Evolutionary conservation across 1,140 invertebrate genomes (phyloP), one percentile per base, ranked within the genome.

Genomic region (Brachystomella parvula): DNA sequence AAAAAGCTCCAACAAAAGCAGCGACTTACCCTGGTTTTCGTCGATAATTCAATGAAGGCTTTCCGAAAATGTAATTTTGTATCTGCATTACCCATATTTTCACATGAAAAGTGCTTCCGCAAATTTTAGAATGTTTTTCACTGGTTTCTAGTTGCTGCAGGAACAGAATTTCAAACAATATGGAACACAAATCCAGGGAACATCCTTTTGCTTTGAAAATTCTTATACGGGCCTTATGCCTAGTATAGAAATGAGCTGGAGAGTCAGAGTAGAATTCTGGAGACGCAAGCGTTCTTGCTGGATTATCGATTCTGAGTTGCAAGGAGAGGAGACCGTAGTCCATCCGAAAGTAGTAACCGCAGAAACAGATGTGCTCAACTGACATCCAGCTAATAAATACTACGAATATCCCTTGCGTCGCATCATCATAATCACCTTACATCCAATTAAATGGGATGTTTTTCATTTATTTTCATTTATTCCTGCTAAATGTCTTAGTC

Each of bases 31-130:
- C 95, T 90, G 66, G 89, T 92, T 82, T 96, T 97, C 1, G 94
- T 92, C 61, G 94, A 97, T 32, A 98, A 80, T 76, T 98, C 93
- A 61, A 98, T 89, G 61, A 98, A 94, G 74, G 95, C 94, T 82
- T 96, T 96, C 67, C 94, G 84, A 82, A 97, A 98, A 81, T 95
- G 96, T 62, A 97, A 81, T 82, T 98, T 98, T 47, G 94, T 96
- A 78, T 98, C 95, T 44, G 91, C 86, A 82, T 97, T 98, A 74
- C 96, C 96, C 96, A 98, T 98, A n/a, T 44, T 44, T 44, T 44
- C 9, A n/a, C 39, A 9, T 9, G 9, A 44, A 44, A 9, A 44
- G 39, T 44, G 39, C n/a, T n/a, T n/a, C n/a, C n/a, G n/a, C n/a
- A 44, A 44, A 44, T 9, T 44, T 44, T 44, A n/a, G n/a, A 44